Conservation (phyloP, 23 tunicate genomes). For the Clavelina lepadiformis region DNA sequence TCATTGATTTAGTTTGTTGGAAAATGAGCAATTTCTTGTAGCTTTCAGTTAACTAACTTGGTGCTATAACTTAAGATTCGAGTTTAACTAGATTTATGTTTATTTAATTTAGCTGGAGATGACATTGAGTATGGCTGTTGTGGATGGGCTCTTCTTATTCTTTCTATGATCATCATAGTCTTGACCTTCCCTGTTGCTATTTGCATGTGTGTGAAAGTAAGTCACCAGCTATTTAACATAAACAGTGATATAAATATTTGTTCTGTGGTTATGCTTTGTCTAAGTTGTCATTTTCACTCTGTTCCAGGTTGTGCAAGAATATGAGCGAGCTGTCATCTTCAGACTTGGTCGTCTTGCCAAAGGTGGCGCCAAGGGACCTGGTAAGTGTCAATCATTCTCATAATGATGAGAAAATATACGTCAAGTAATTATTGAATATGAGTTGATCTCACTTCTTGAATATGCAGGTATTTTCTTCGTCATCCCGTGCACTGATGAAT, state of each 20-base stretch:
- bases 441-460: too few relatives aligned
- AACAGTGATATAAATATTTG: too few relatives aligned
- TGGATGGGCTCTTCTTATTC: constrained; percentile 43
- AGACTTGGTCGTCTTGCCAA: constrained; percentile 75
- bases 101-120: constrained; percentile 76
- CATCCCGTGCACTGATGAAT: constrained; percentile 93
- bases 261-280: background rate
- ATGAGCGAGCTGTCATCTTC: constrained; percentile 94
- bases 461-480: constrained; percentile 70
- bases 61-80: too few relatives aligned
- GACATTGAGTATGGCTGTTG: constrained; percentile 71
- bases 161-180: constrained; percentile 55
- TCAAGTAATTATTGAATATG: background rate
- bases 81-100: too few relatives aligned
- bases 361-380: constrained; percentile 98
- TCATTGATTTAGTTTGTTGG: too few relatives aligned
- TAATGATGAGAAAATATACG: background rate
- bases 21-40: too few relatives aligned
- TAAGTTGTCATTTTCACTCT: too few relatives aligned
- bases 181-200: constrained; percentile 65
- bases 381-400: constrained; percentile 20
- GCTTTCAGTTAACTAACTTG: too few relatives aligned
- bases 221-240: too few relatives aligned
- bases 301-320: constrained; percentile 92
- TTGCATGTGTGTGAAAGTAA: constrained; percentile 75